Conservation (phyloP, 2,888 invertebrate genomes). For the Pedicia rivosa region DNA sequence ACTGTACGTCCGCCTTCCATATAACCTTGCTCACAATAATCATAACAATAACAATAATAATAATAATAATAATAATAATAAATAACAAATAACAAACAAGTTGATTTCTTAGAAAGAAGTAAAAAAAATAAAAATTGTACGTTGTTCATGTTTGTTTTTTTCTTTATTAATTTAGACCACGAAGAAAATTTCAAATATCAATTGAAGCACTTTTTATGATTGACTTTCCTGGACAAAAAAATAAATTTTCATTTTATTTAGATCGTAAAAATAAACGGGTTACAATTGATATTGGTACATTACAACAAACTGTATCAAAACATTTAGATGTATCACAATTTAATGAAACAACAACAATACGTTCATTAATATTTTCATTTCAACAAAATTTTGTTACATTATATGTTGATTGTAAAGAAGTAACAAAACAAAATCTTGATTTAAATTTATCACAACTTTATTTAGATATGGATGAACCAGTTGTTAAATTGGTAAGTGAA, state of each 20-base stretch:
- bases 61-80: too few relatives aligned
- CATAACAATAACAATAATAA: too few relatives aligned
- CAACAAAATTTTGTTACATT: slow-evolving; percentile 25
- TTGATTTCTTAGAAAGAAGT: background rate
- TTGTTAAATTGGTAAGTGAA: slow-evolving; percentile 26
- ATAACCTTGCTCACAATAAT: background rate
- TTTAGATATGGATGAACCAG: slow-evolving; percentile 31
- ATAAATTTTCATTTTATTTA: slow-evolving; percentile 31
- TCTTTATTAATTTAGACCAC: slow-evolving; percentile 20
- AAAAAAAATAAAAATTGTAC: too few relatives aligned
- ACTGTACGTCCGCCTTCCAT: background rate
- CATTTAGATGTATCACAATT: slow-evolving; percentile 28
- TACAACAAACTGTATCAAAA: slow-evolving; percentile 25
- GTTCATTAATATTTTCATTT: slow-evolving; percentile 28
- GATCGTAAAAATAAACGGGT: slow-evolving; percentile 29
- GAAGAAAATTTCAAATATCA: slow-evolving; percentile 29
- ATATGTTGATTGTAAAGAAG: slow-evolving; percentile 28
- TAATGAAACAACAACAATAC: slow-evolving; percentile 30
- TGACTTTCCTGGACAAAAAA: slow-evolving; percentile 29
- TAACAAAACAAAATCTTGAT: slow-evolving; percentile 26
- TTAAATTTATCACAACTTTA: slow-evolving; percentile 27
- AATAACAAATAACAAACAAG: too few relatives aligned
- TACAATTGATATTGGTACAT: slow-evolving; percentile 27
- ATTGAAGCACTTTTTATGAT: slow-evolving; percentile 32
- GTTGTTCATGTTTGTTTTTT: slow-evolving; percentile 2